Evolutionary conservation across 1,140 invertebrate genomes (phyloP).

Genomic region (Tetranychus cinnabarinus): DNA sequence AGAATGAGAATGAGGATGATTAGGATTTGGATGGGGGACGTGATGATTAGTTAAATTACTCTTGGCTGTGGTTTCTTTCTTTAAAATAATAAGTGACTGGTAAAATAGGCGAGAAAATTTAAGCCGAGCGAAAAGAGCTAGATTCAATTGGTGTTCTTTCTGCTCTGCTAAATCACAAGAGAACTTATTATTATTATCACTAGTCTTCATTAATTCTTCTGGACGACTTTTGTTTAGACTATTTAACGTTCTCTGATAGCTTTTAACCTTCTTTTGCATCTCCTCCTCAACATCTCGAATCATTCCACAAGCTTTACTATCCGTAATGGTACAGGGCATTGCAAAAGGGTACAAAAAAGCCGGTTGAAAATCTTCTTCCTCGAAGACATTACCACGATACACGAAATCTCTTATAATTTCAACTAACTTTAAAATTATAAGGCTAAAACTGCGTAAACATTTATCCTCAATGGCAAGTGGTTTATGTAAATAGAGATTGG

Average conservation of each 20-base stretch:
- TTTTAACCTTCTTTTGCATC: neutral
- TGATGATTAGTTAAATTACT: neutral
- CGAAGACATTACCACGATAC: conserved; percentile 23
- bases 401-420: conserved; percentile 56
- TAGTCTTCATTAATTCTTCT: neutral
- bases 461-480: conserved; percentile 60
- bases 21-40: too few species aligned
- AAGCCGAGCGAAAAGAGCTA: conserved; percentile 12
- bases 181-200: neutral
- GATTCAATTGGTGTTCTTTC: neutral
- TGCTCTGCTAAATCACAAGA: neutral
- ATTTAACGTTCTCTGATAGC: neutral
- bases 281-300: conserved; percentile 80
- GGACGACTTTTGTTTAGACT: neutral
- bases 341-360: conserved; percentile 51
- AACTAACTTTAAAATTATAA: conserved; percentile 66
- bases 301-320: conserved; percentile 51
- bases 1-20: too few species aligned
- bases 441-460: conserved; percentile 57
- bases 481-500: conserved; percentile 81
- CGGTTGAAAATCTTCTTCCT: conserved; percentile 76
- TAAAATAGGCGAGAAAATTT: conserved; percentile 15
- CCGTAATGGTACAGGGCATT: conserved; percentile 46
- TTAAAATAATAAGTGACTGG: conserved; percentile 16
- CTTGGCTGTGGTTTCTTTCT: neutral